These are phyloP conservation scores for Trididemnum nubilum DNA, from an alignment of 23 tunicate genomes.

Conservation along the genomic window DNA sequence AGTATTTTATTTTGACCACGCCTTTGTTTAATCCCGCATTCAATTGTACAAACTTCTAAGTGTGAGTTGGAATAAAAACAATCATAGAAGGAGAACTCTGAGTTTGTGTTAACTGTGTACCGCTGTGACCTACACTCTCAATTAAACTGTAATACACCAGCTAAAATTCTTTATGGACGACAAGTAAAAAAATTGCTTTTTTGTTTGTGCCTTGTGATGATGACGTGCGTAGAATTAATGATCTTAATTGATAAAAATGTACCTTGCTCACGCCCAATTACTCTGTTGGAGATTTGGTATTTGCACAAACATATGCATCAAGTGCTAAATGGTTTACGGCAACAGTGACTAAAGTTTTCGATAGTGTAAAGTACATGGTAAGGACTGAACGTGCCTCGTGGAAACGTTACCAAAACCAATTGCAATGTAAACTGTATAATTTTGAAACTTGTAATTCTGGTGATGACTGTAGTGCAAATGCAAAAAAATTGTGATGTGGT, in stretches of 20 bases:
- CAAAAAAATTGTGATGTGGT: neutral
- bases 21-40: slow-evolving; percentile 3
- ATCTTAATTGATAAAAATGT: neutral
- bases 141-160: slow-evolving; percentile 13
- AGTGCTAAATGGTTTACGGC: slow-evolving; percentile 18
- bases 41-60: slow-evolving; percentile 1
- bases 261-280: neutral
- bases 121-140: neutral
- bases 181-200: neutral
- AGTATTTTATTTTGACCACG: neutral
- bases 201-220: slow-evolving; percentile 9
- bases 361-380: neutral
- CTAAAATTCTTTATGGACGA: slow-evolving; percentile 10
- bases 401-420: slow-evolving; percentile 22
- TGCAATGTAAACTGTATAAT: neutral
- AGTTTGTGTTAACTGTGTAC: neutral
- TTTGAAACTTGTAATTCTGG: neutral
- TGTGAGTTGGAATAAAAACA: neutral
- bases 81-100: neutral
- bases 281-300: slow-evolving; percentile 10
- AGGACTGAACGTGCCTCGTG: slow-evolving; percentile 22
- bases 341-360: neutral
- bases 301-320: slow-evolving; percentile 14
- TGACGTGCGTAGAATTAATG: neutral
- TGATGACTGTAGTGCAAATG: neutral